These are phyloP conservation scores for Lates calcarifer DNA, from an alignment of 2,113 vertebrate genomes.

Conservation along the genomic window DNA sequence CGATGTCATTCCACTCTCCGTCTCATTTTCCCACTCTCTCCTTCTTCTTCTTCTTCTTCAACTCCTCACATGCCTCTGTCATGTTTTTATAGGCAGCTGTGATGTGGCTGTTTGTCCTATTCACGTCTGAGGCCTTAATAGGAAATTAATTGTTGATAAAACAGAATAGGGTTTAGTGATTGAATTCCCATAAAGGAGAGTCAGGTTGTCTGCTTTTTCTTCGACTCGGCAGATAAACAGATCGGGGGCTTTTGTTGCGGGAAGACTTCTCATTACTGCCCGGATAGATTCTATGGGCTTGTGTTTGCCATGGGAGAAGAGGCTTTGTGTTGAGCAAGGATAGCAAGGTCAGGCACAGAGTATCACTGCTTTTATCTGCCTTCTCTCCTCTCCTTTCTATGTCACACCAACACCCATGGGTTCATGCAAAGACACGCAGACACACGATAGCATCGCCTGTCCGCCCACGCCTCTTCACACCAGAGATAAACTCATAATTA, in stretches of 20 bases:
- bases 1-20: slow-evolving; percentile 39
- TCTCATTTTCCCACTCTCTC: slow-evolving; percentile 43
- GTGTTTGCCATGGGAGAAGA: slow-evolving; percentile 48
- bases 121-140: slow-evolving; percentile 30
- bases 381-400: neutral
- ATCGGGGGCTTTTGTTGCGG: slow-evolving; percentile 58
- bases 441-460: neutral
- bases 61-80: slow-evolving; percentile 11
- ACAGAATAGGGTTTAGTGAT: slow-evolving; percentile 57
- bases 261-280: slow-evolving; percentile 61
- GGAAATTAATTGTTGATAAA: slow-evolving; percentile 64
- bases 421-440: neutral
- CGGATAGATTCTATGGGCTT: slow-evolving; percentile 53
- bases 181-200: slow-evolving; percentile 55
- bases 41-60: neutral
- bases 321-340: slow-evolving; percentile 48
- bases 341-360: slow-evolving; percentile 48
- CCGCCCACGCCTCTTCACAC: neutral
- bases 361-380: slow-evolving; percentile 27
- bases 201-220: slow-evolving; percentile 44
- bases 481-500: slow-evolving; percentile 2
- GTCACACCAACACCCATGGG: neutral
- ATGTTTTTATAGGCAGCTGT: neutral
- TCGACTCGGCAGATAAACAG: slow-evolving; percentile 52
- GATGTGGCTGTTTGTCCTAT: slow-evolving; percentile 19